Percentiles rank a stretch among this genome's conserved stretches.
phyloP scores from a whole-genome alignment of 2,113 vertebrate genomes.

The Dasyprocta punctata region DNA sequence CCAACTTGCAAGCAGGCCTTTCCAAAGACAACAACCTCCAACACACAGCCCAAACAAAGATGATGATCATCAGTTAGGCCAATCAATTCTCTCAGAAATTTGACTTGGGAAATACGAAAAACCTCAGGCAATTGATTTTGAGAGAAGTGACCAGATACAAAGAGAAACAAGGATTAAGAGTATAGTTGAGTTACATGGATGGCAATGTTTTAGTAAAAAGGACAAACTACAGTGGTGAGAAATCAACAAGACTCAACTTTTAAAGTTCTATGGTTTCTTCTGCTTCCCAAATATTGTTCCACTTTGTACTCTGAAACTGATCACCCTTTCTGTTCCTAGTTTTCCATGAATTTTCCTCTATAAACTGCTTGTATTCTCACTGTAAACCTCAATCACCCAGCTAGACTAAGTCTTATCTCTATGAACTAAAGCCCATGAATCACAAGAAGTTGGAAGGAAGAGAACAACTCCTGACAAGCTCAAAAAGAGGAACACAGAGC shows the following conservation, averaged over 20 bases:
- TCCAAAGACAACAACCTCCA: neutral
- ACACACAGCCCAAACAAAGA: neutral
- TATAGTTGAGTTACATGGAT: neutral
- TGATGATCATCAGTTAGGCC: neutral
- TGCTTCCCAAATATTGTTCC: neutral
- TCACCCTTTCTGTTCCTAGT: neutral
- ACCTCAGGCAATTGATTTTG: neutral
- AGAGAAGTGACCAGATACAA: neutral
- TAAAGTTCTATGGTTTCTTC: neutral
- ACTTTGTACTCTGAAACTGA: neutral
- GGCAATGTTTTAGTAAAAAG: neutral
- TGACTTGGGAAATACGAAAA: neutral
- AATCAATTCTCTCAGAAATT: neutral
- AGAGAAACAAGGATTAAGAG: neutral
- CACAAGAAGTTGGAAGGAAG: neutral
- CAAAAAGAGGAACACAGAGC: neutral
- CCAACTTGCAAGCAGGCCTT: neutral
- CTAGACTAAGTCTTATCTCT: neutral
- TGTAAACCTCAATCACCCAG: neutral
- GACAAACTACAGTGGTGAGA: neutral
- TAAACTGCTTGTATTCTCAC: neutral
- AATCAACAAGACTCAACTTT: neutral
- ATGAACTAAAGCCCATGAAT: neutral
- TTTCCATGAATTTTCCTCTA: neutral
- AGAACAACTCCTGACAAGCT: neutral